Evolutionary conservation across 1,140 invertebrate genomes (phyloP).

Genomic region (Cepaea nemoralis): DNA sequence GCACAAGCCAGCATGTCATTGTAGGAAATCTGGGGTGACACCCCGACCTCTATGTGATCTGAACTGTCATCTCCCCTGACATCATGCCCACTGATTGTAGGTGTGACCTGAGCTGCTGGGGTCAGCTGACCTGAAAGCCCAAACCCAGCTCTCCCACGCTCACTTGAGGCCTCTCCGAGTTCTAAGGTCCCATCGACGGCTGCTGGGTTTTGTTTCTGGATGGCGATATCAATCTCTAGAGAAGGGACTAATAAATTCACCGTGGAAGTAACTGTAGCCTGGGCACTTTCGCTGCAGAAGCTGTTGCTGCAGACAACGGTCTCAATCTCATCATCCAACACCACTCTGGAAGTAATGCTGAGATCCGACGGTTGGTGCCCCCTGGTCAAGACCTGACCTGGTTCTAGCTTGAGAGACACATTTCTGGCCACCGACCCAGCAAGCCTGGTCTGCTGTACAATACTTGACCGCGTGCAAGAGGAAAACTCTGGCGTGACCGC

Average conservation of each 20-base stretch:
- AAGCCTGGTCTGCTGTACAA: neutral
- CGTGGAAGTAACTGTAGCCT: neutral
- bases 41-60: neutral
- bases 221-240: neutral
- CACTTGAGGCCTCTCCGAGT: neutral
- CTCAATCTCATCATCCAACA: neutral
- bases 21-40: neutral
- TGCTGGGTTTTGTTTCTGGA: neutral
- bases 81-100: constrained; percentile 2
- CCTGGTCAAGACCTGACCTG: neutral
- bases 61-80: neutral
- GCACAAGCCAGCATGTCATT: constrained; percentile 1
- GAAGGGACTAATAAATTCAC: neutral
- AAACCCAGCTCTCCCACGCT: neutral
- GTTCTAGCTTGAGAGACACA: neutral
- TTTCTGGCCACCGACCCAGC: neutral
- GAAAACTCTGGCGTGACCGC: neutral
- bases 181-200: neutral
- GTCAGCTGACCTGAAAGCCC: neutral
- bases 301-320: neutral
- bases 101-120: neutral
- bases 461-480: neutral
- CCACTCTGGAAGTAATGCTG: neutral
- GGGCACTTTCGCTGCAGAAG: neutral
- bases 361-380: neutral